phyloP scores from a whole-genome alignment of 2,113 vertebrate species.

The Motacilla alba region DNA sequence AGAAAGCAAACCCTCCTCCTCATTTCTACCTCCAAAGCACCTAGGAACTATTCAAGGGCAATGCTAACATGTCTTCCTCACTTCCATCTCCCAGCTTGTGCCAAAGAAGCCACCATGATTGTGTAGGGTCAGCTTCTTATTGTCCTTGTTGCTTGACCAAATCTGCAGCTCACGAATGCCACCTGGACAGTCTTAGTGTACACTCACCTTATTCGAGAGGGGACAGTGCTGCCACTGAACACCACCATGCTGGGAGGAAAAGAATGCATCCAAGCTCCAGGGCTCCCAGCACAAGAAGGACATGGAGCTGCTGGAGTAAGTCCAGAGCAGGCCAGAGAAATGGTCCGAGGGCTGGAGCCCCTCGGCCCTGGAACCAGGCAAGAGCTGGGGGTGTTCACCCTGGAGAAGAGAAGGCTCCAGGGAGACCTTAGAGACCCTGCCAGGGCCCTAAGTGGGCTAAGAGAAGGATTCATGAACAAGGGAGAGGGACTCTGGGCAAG shows the following conservation, averaged over 20 bases:
- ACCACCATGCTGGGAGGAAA: not conserved
- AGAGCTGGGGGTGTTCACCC: not conserved
- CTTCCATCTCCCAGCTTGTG: not conserved
- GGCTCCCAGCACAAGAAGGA: not conserved
- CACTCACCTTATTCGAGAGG: not conserved
- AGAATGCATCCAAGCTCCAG: not conserved
- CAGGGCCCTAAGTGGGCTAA: not conserved
- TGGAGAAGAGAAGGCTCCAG: not conserved
- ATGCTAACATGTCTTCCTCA: not conserved
- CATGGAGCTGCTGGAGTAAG: not conserved
- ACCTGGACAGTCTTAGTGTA: too few relatives aligned
- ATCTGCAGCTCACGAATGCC: not conserved
- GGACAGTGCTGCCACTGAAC: not conserved
- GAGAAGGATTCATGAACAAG: not conserved
- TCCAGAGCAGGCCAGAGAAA: not conserved
- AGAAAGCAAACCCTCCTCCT: not conserved
- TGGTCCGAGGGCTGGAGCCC: not conserved
- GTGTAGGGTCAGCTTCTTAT: not conserved
- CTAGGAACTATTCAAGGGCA: not conserved
- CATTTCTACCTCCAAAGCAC: not conserved
- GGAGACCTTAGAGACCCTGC: not conserved
- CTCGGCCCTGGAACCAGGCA: not conserved
- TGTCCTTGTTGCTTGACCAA: fast-evolving
- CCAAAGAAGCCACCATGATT: not conserved
- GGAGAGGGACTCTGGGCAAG: not conserved